A percentile compares a stretch with the other conserved stretches of the same genome.
Evolutionary conservation across 2,113 vertebrate genomes (phyloP).

Genomic region (Nansenia antarctica): DNA sequence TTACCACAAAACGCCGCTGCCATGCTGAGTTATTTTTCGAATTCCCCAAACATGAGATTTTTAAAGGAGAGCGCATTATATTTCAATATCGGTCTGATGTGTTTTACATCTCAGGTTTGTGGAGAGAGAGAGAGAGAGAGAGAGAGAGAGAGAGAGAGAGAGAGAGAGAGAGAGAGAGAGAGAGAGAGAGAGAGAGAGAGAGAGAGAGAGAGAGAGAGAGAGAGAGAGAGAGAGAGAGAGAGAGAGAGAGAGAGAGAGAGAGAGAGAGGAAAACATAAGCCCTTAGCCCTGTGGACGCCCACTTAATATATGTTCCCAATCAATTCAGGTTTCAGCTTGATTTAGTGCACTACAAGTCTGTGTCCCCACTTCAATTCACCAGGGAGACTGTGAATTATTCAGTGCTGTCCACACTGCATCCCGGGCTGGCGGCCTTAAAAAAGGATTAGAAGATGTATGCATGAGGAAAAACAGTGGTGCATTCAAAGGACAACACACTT

Average conservation of each 20-base stretch:
- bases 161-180: too few relatives aligned
- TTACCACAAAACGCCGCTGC: too few relatives aligned
- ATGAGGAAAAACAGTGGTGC: slow-evolving; percentile 40
- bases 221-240: too few relatives aligned
- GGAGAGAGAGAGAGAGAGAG: too few relatives aligned
- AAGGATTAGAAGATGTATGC: slow-evolving; percentile 54
- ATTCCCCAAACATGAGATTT: too few relatives aligned
- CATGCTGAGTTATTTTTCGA: too few relatives aligned
- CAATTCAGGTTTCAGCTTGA: slow-evolving; percentile 48
- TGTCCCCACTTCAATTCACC: slow-evolving; percentile 32
- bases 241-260: too few relatives aligned
- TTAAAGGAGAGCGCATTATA: too few relatives aligned
- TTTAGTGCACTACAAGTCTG: slow-evolving; percentile 43
- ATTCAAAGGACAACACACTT: slow-evolving; percentile 41
- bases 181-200: too few relatives aligned
- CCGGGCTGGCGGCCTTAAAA: slow-evolving; percentile 52
- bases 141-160: too few relatives aligned
- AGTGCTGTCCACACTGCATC: slow-evolving; percentile 38
- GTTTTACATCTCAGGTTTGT: background rate
- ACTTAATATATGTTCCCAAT: slow-evolving; percentile 46
- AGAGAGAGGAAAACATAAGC: slow-evolving; percentile 19
- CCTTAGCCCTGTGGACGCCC: slow-evolving; percentile 19
- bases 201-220: too few relatives aligned
- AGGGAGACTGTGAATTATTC: slow-evolving; percentile 53
- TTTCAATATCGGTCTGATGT: too few relatives aligned